Conservation (phyloP, 2,888 invertebrate genomes). For the Adineta ricciae region DNA sequence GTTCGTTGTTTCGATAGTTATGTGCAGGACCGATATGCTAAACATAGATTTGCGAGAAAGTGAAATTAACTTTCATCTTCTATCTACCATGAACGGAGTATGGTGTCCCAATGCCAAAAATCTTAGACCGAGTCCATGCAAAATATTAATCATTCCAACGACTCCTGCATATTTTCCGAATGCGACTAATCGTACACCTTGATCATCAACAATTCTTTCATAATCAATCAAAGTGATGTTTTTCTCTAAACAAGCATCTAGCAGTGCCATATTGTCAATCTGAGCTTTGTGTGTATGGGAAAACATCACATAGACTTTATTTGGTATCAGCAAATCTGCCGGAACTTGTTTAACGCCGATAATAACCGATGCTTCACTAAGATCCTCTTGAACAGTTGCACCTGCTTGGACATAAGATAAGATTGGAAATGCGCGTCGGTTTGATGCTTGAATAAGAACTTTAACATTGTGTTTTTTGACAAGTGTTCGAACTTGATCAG, state of each 20-base stretch:
- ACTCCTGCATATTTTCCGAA: constrained; percentile 97
- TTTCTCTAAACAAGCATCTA: constrained; percentile 86
- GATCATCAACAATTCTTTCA: constrained; percentile 80
- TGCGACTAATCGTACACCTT: constrained; percentile 82
- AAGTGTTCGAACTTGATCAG: constrained; percentile 75
- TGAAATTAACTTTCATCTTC: background rate
- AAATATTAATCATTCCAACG: constrained; percentile 93
- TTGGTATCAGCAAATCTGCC: constrained; percentile 66
- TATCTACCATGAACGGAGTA: constrained; percentile 85
- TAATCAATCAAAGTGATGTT: constrained; percentile 92
- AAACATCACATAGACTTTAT: constrained; percentile 95
- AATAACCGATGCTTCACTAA: constrained; percentile 85
- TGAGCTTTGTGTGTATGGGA: constrained; percentile 99
- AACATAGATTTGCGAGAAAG: constrained; percentile 35
- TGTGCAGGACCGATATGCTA: constrained; percentile 93
- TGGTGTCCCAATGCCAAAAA: constrained; percentile 90
- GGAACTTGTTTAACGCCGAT: constrained; percentile 95
- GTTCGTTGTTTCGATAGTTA: constrained; percentile 91
- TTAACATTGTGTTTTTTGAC: constrained; percentile 72
- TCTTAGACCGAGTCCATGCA: constrained; percentile 87
- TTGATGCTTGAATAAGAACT: constrained; percentile 94
- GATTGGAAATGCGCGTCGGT: constrained; percentile 63
- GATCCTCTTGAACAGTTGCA: constrained; percentile 84
- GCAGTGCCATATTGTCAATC: constrained; percentile 87
- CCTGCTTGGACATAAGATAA: constrained; percentile 78